Base-by-base conservation (phyloP, 2,113 vertebrate genomes). In the Pollachius pollachius region DNA sequence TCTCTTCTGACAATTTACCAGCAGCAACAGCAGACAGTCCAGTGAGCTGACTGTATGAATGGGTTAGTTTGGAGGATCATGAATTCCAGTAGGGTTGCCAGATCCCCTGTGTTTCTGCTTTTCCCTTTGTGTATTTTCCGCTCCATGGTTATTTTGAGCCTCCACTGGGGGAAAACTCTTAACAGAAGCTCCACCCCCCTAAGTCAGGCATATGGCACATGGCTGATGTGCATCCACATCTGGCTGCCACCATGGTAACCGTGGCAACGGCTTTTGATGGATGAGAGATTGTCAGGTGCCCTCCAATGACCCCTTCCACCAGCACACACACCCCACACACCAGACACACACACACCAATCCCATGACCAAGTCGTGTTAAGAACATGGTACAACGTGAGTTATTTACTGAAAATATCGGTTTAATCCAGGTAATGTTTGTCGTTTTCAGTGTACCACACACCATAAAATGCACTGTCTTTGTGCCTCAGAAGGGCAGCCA, bases 231-330 rank as follows among this genome's bases (percentile, higher is more conserved):
- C 71, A 68, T 12, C 78, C 86, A 92, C 90, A 91, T 92, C 89
- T 90, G 89, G 81, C 73, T 70, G 78, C 91, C 72, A 15, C 81
- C 77, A 89, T 88, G 87, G 90, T 79, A 83, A 92, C 87, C 0
- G 70, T 65, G 57, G 66, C 57, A 30, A 61, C 68, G 70, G 23
- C 17, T 65, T 75, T 68, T 74, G 76, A 74, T 80, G 85, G 79
- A 76, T 60, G 68, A 76, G 34, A 15, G 52, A 79, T 62, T 19
- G 48, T 5, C 27, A 64, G 23, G 62, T 52, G 41, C 5, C 41
- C 41, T 48, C 41, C 41, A 13, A 9, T 9, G 41, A 48, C 41
- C 41, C 41, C 41, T 48, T 48, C 41, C 41, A 48, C 30, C 30
- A 34, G 30, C 30, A 34, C 30, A 48, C 12, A 48, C 64, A 7